These are phyloP conservation scores for Cyclura pinguis DNA, from an alignment of 2,797 vertebrate species.

Conservation along the genomic window DNA sequence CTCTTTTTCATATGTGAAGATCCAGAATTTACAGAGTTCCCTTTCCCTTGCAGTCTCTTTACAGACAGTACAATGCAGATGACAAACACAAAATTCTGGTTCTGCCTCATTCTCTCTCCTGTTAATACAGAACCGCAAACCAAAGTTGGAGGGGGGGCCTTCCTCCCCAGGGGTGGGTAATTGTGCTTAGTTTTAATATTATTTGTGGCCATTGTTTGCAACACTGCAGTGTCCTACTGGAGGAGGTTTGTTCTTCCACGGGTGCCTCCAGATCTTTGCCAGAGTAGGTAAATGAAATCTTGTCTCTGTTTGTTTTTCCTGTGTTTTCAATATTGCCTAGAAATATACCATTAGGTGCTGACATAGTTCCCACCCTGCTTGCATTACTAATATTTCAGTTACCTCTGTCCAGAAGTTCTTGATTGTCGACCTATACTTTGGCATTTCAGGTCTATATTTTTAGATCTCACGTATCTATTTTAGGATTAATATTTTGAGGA, in stretches of 20 bases:
- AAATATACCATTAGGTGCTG: too few relatives aligned
- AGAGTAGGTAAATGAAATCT: background rate
- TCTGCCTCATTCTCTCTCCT: background rate
- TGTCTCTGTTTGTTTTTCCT: background rate
- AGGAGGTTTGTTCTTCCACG: background rate
- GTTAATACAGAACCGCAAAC: background rate
- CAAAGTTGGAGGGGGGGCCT: background rate
- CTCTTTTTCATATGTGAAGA: background rate
- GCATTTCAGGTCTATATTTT: too few relatives aligned
- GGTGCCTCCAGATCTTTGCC: background rate
- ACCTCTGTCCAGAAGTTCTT: background rate
- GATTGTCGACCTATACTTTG: background rate
- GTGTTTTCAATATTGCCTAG: too few relatives aligned
- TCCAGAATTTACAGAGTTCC: background rate
- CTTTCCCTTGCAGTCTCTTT: background rate
- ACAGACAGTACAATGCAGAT: background rate
- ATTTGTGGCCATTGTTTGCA: background rate
- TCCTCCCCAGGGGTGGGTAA: background rate
- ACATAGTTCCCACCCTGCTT: too few relatives aligned
- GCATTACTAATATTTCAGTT: background rate
- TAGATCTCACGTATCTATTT: too few relatives aligned
- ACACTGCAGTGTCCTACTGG: too few relatives aligned
- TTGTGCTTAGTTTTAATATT: background rate
- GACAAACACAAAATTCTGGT: background rate
- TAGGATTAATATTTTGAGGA: too few relatives aligned